phyloP scores from a whole-genome alignment of 2,888 invertebrate species.

The Iphiclides podalirius region DNA sequence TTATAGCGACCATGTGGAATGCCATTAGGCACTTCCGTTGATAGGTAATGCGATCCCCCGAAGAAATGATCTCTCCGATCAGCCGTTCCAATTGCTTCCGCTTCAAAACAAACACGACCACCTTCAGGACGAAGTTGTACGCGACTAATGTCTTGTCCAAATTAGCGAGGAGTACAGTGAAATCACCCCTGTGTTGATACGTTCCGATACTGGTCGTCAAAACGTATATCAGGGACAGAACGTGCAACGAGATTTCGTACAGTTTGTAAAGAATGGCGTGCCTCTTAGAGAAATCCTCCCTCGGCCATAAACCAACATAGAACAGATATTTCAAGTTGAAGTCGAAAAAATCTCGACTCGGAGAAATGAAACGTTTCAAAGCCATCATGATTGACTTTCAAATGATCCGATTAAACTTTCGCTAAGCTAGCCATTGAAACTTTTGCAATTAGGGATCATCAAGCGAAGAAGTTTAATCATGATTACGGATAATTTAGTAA shows the following conservation, averaged over 20 bases:
- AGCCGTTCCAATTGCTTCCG: constrained; percentile 43
- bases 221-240: constrained; percentile 41
- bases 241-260: constrained; percentile 43
- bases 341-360: constrained; percentile 44
- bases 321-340: constrained; percentile 57
- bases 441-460: constrained; percentile 5
- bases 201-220: constrained; percentile 47
- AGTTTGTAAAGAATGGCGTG: constrained; percentile 42
- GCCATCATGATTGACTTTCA: constrained; percentile 5
- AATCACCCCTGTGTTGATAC: constrained; percentile 40
- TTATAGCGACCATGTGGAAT: constrained; percentile 38
- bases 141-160: constrained; percentile 52
- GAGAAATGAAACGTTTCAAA: constrained; percentile 25
- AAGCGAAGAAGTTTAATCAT: not conserved
- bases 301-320: constrained; percentile 58
- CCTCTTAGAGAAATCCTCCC: constrained; percentile 35
- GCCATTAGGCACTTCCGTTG: constrained; percentile 46
- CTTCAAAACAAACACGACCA: constrained; percentile 44
- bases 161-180: constrained; percentile 42
- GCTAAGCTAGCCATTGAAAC: not conserved
- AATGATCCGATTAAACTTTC: not conserved
- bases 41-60: constrained; percentile 50
- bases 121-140: constrained; percentile 55
- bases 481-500: constrained; percentile 21
- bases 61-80: constrained; percentile 47